phyloP scores from a whole-genome alignment of 2,888 invertebrate species.

The Sphaerophoria taeniata region DNA sequence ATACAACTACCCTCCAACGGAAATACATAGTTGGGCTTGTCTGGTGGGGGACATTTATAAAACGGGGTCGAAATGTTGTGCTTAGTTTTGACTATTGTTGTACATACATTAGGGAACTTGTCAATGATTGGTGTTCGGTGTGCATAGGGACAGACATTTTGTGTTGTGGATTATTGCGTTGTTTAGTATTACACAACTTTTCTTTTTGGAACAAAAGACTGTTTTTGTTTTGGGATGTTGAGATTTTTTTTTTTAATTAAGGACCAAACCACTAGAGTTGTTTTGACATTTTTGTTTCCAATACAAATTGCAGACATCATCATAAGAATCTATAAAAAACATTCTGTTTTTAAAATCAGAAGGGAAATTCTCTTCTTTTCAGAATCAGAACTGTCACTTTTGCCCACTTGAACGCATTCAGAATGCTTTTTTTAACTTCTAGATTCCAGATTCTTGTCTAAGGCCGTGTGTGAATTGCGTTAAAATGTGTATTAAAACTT shows the following conservation, averaged over 20 bases:
- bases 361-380: too few species aligned
- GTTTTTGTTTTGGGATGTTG: neutral
- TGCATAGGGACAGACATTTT: constrained; percentile 13
- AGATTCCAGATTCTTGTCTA: too few species aligned
- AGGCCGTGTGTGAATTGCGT: too few species aligned
- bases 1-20: neutral
- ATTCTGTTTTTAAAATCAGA: too few species aligned
- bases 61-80: constrained; percentile 27
- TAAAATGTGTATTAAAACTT: too few species aligned
- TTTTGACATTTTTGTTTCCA: too few species aligned
- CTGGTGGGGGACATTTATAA: constrained; percentile 22
- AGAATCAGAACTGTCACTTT: too few species aligned
- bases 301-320: too few species aligned
- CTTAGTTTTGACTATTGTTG: constrained; percentile 28
- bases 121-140: constrained; percentile 18
- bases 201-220: neutral
- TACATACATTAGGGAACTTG: constrained; percentile 37
- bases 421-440: too few species aligned
- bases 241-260: neutral
- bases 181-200: neutral
- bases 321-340: too few species aligned
- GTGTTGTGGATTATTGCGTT: constrained; percentile 32
- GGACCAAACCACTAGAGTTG: neutral
- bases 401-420: too few species aligned
- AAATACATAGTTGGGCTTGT: neutral